A percentile compares a stretch with the other conserved stretches of the same genome.
phyloP scores from a whole-genome alignment of 2,888 invertebrate genomes.

The Synanthedon tipuliformis region DNA sequence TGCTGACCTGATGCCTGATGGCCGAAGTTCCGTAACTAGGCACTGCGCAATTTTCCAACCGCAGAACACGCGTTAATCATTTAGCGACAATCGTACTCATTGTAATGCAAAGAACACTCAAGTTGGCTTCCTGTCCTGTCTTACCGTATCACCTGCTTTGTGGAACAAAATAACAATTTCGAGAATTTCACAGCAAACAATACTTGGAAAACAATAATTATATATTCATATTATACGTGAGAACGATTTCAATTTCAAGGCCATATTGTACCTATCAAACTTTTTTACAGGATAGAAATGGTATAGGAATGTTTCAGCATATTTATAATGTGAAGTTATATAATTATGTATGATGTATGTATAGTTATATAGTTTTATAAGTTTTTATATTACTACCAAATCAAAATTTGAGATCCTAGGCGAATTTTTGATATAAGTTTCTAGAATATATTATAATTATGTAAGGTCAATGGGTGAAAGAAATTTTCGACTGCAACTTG shows the following conservation, averaged over 20 bases:
- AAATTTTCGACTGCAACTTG: too few species aligned
- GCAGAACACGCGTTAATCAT: conserved; percentile 6
- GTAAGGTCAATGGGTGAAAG: too few species aligned
- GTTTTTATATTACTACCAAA: too few species aligned
- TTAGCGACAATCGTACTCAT: conserved; percentile 12
- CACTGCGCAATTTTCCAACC: conserved; percentile 18
- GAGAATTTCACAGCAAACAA: conserved; percentile 6
- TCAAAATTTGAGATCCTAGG: too few species aligned
- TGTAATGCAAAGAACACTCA: conserved; percentile 21
- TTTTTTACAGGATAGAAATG: too few species aligned
- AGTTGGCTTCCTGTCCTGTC: conserved; percentile 27
- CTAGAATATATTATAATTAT: too few species aligned
- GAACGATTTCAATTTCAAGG: not conserved
- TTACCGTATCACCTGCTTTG: conserved; percentile 13
- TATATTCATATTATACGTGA: not conserved
- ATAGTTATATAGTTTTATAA: too few species aligned
- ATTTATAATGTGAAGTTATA: too few species aligned
- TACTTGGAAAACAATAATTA: not conserved
- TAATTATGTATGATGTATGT: too few species aligned
- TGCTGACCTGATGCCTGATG: conserved; percentile 17
- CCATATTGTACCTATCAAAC: not conserved
- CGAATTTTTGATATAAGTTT: too few species aligned
- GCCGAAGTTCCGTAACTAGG: conserved; percentile 11
- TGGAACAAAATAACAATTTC: conserved; percentile 10
- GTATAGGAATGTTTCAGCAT: too few species aligned